Evolutionary conservation across 2,113 vertebrate genomes (phyloP).

Genomic region (Podocnemis expansa): DNA sequence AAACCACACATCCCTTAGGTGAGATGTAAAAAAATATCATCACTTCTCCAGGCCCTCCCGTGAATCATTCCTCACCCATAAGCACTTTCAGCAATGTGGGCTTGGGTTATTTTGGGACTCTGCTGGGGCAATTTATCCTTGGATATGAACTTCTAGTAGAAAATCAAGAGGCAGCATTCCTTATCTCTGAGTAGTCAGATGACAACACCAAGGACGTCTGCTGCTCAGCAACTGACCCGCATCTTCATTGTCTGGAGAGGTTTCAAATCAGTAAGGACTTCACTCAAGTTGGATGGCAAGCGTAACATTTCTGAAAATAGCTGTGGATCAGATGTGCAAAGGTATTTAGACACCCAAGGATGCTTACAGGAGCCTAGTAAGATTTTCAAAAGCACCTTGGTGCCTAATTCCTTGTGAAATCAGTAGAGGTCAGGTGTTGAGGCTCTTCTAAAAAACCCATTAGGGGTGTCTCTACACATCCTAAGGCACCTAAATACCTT

Average conservation of each 20-base stretch:
- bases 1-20: rapidly evolving
- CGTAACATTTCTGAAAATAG: not conserved
- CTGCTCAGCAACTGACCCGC: not conserved
- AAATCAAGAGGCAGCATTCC: not conserved
- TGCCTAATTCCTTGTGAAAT: not conserved
- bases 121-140: not conserved
- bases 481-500: not conserved
- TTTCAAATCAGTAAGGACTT: not conserved
- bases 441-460: not conserved
- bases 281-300: not conserved
- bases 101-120: not conserved
- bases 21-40: not conserved
- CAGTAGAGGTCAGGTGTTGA: not conserved
- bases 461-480: not conserved
- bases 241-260: not conserved
- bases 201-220: not conserved
- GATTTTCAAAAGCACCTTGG: not conserved
- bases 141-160: not conserved
- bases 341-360: not conserved
- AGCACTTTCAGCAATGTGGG: not conserved
- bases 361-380: not conserved
- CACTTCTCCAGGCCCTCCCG: not conserved
- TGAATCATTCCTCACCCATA: not conserved
- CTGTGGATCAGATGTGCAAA: not conserved
- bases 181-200: not conserved